phyloP scores from a whole-genome alignment of 2,888 invertebrate genomes.

The Ametastegia equiseti region DNA sequence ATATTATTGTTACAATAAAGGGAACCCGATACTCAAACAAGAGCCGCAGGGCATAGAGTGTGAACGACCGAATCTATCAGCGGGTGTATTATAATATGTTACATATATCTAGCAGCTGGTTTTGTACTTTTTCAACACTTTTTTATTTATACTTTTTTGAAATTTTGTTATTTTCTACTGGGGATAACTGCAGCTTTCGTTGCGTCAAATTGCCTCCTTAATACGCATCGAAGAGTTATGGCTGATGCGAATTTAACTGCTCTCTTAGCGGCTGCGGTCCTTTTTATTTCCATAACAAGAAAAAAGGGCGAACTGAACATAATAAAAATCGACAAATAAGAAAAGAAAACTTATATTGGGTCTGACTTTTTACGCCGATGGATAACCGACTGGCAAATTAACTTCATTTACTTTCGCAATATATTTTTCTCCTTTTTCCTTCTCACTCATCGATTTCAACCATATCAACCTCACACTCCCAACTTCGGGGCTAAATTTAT shows the following conservation, averaged over 20 bases:
- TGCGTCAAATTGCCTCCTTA: constrained; percentile 50
- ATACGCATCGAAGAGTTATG: constrained; percentile 39
- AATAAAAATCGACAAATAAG: background rate
- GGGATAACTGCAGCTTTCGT: constrained; percentile 31
- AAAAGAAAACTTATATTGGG: background rate
- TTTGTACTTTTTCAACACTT: background rate
- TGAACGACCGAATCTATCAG: constrained; percentile 3
- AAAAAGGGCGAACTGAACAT: background rate
- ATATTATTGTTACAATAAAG: constrained; percentile 36
- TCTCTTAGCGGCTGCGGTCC: constrained; percentile 3
- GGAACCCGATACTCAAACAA: constrained; percentile 31
- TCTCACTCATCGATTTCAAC: constrained; percentile 1
- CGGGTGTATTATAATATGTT: no score
- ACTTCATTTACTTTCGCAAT: background rate
- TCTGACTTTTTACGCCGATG: constrained; percentile 19
- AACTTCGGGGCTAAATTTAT: background rate
- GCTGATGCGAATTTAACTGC: constrained; percentile 44
- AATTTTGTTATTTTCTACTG: constrained; percentile 5
- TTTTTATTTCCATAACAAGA: background rate
- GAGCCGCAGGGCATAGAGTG: background rate
- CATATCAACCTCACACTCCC: background rate
- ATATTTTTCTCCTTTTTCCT: background rate
- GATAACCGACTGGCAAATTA: constrained; percentile 30
- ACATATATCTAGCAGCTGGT: background rate
- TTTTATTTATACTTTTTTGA: background rate